Evolutionary conservation across 2,888 invertebrate genomes (phyloP).

Genomic region (Drosophila koepferae): DNA sequence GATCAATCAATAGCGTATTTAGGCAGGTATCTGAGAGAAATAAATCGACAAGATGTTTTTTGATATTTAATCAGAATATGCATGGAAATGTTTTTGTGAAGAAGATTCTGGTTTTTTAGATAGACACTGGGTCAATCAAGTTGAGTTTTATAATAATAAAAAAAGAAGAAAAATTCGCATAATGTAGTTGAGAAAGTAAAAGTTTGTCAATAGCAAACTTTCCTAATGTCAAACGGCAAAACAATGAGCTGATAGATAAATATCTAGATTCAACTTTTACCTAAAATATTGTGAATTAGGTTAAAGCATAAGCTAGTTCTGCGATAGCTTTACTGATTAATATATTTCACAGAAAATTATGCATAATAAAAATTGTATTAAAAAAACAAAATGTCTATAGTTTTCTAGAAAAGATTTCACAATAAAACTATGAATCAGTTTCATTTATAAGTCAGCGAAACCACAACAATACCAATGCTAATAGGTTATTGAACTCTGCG

Average conservation of each 20-base stretch:
- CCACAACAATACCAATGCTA: slow-evolving; percentile 26
- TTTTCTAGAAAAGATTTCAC: slow-evolving; percentile 35
- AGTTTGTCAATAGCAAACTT: not conserved
- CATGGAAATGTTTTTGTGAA: not conserved
- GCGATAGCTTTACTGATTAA: not conserved
- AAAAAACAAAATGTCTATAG: not conserved
- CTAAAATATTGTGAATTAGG: not conserved
- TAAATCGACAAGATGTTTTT: not conserved
- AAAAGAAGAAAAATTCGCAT: no score
- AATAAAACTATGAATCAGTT: slow-evolving; percentile 35
- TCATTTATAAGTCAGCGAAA: slow-evolving; percentile 10
- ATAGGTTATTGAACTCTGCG: slow-evolving; percentile 49
- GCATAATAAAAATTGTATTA: not conserved
- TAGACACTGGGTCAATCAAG: no score
- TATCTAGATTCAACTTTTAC: not conserved
- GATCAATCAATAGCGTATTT: slow-evolving; percentile 9
- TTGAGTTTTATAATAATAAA: no score
- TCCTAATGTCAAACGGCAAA: not conserved
- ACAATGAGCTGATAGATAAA: not conserved
- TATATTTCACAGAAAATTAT: slow-evolving; percentile 3
- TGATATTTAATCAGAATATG: not conserved
- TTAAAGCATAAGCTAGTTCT: not conserved
- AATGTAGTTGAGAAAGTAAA: not conserved
- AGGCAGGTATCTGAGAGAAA: not conserved
- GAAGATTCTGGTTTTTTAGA: not conserved